Evolutionary conservation across 2,113 vertebrate species (phyloP), one percentile per base, ranked within the genome.

Genomic region (Pedetes capensis): DNA sequence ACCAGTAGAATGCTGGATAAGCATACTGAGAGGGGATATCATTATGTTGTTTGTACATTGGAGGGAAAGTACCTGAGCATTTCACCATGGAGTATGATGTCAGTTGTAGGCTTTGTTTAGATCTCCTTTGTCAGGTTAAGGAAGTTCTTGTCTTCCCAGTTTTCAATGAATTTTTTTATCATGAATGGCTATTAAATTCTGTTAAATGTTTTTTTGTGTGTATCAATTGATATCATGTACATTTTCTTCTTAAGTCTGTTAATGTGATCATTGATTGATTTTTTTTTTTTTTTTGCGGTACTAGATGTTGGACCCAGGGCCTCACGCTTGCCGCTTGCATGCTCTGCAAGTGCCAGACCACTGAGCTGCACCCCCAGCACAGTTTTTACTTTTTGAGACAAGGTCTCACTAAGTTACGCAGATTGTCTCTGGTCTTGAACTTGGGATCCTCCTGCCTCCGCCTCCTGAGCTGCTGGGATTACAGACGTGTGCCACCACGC

Each of bases 171-270:
- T 71, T 83, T 71, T 83, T 87, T 68, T 79, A n/a, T 75, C 59
- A 44, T 64, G 23, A 93, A 42, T 84, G 57, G 22, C n/a, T 66
- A n/a, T 90, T 90, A 86, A 20, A 69, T 81, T 86, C 78, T 72
- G 18, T 83, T 69, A 92, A 39, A 81, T 87, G 16, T 1, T 37
- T 82, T 86, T 90, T 86, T 14, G n/a, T n/a, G n/a, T 37, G 1
- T 89, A 68, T 86, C 6, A 88, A 61, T 80, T 68, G 53, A 42
- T 92, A 53, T 82, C n/a, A 61, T 63, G 37, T 74, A 72, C 25
- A 89, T 84, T 93, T 91, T 63, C 25, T 79, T 63, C 29, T 76
- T 89, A n/a, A 89, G 44, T 82, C 34, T 89, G 55, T 94, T 88
- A 80, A 84, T 80, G 2, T 85, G 22, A 4, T 85, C 66, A 89